Conservation (phyloP, 2,113 vertebrate species). For the Thomomys bottae region DNA sequence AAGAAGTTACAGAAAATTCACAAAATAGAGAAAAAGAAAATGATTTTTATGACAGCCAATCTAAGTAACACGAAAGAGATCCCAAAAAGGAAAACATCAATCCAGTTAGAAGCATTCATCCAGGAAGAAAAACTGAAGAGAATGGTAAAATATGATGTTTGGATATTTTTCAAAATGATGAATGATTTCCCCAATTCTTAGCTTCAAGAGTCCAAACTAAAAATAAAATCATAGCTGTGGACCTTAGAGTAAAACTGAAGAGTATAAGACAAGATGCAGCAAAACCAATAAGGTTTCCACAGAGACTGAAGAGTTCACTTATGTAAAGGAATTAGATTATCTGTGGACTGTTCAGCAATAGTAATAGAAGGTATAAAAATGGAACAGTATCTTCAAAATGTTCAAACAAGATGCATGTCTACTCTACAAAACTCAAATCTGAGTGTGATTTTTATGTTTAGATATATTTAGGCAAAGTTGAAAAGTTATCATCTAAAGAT, state of each 20-base stretch:
- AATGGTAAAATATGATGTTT: background rate
- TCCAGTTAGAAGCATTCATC: background rate
- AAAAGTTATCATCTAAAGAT: background rate
- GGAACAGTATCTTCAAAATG: background rate
- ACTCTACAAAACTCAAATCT: background rate
- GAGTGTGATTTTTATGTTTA: background rate
- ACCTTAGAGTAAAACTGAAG: background rate
- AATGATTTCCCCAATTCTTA: background rate
- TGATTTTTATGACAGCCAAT: background rate
- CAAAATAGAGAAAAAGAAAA: background rate
- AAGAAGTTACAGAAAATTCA: background rate
- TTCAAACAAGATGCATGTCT: background rate
- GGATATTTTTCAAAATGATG: background rate
- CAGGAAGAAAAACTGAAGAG: background rate
- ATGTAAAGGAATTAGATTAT: background rate
- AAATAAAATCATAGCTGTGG: background rate
- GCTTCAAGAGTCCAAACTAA: background rate
- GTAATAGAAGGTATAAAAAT: background rate
- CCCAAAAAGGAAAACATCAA: background rate
- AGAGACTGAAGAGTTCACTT: background rate
- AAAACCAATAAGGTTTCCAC: background rate
- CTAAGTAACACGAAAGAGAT: background rate
- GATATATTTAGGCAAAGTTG: background rate
- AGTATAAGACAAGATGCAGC: background rate
- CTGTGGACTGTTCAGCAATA: background rate